Evolutionary conservation across 2,888 invertebrate species (phyloP), one percentile per base, ranked within the genome.

Genomic region (Agriopis leucophaearia): DNA sequence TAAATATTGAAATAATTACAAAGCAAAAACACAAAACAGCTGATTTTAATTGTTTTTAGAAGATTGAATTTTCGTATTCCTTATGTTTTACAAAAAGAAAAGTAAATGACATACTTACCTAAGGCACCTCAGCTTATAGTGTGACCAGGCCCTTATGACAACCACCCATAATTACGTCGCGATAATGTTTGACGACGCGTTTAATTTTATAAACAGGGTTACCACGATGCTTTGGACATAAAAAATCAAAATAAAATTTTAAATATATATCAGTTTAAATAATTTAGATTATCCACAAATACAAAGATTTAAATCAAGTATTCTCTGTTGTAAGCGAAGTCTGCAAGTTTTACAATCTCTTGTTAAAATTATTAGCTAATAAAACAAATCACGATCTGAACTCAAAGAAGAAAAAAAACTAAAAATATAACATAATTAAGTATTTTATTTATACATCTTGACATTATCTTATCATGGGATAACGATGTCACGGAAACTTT

Each of bases 101-200:
- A 27, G 5, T 27, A 27, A 27, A 5, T 42, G 12, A 42, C 1
- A 0, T 42, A 13, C 13, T 3, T 42, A 12, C 12, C 13, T 42
- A 5, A 13, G 44, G 1, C 6, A 44, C 13, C 8, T 4, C 73
- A 78, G 81, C 81, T 69, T 4, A 9, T 71, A 75, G 13, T 73
- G 27, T 38, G 27, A 45, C 71, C 78, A 44, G n/a, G 15, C 58
- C 76, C 56, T 70, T 16, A 64, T 52, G 12, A 45, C 67, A 76
- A 73, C 79, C 81, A 77, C 79, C 81, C 75, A 81, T 85, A 88
- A 88, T 88, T 86, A 88, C 82, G 79, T 79, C 78, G 80, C 80
- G 88, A 88, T 88, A 89, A 87, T 88, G 82, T 84, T 81, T 83
- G 82, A 86, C 83, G 86, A 86, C 83, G 86, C 85, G 78, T 84